Evolutionary conservation across 2,888 invertebrate genomes (phyloP), one percentile per base, ranked within the genome.

Genomic region (Megastigmus dorsalis): DNA sequence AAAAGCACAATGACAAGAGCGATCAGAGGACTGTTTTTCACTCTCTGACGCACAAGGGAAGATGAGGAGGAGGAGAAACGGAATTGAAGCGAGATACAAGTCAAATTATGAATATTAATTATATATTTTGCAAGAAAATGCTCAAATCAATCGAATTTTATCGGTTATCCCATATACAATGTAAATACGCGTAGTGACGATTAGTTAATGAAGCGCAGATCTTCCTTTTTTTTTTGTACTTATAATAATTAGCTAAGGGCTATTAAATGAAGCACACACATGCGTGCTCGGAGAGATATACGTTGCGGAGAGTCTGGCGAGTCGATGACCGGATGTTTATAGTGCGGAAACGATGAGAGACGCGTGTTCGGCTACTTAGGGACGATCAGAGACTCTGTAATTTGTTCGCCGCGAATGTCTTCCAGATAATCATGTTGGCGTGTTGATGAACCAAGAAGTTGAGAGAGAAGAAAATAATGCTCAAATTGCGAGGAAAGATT

Each of bases 181-280:
- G 84, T 84, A 85, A 81, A 85, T 84, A 84, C 80, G 82, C 78
- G 81, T 82, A 84, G 82, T 60, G 79, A 80, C 80, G 81, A 77
- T 81, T 82, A 82, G 80, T 78, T 77, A 48, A 75, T 43, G 67
- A 76, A 69, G 50, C 66, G 57, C 38, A 45, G 18, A 52, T 57
- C 26, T 65, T 72, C 23, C n/a, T 36, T 55, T 54, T 13, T 66
- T 28, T 67, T 75, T 70, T 68, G 33, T 68, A 69, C 28, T 55
- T 74, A 68, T 66, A 55, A 68, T 66, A 55, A 72, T 72, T 74
- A 72, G 60, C 48, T 67, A 54, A 77, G 55, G 43, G 54, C 66
- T 45, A 13, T 26, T 10, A 10, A 1, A 15, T n/a, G 20, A 33
- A 59, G 52, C 13, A 38, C n/a, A 28, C n/a, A n/a, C n/a, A n/a